Percentiles rank a stretch among this genome's conserved stretches.
phyloP scores from a whole-genome alignment of 2,113 vertebrate genomes.

The Barbus barbus region DNA sequence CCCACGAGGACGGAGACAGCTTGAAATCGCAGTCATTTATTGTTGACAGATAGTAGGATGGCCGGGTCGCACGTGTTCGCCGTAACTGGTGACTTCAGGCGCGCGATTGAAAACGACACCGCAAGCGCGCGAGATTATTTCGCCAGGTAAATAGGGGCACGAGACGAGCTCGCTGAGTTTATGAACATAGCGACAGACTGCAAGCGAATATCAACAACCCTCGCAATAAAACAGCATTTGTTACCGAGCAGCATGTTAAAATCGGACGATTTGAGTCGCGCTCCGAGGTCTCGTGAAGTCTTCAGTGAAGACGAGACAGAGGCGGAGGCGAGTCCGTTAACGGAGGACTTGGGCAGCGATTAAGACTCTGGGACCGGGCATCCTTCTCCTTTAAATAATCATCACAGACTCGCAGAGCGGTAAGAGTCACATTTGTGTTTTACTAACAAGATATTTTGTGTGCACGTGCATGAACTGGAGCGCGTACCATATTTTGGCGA shows the following conservation, averaged over 20 bases:
- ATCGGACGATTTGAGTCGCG: background rate
- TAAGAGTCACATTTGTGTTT: slow-evolving; percentile 60
- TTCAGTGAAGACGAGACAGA: background rate
- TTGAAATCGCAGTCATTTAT: background rate
- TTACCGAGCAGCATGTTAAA: background rate
- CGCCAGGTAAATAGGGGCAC: background rate
- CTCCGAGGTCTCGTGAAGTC: background rate
- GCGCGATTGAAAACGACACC: background rate
- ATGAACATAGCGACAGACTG: background rate
- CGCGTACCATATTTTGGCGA: background rate
- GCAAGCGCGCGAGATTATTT: background rate
- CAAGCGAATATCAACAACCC: background rate
- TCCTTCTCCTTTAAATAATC: slow-evolving; percentile 69
- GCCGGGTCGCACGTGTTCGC: background rate
- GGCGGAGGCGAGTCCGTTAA: slow-evolving; percentile 9
- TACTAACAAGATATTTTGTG: background rate
- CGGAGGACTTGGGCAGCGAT: slow-evolving; percentile 53
- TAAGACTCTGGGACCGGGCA: slow-evolving; percentile 61
- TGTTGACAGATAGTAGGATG: background rate
- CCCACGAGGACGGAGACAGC: background rate
- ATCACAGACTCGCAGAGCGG: slow-evolving; percentile 82
- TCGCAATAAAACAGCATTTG: background rate
- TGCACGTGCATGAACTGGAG: background rate
- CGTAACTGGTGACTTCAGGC: background rate
- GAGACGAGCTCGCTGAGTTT: background rate